A percentile compares a stretch with the other conserved stretches of the same genome.
phyloP scores from a whole-genome alignment of 2,888 invertebrate genomes.

The Capitulum mitella region DNA sequence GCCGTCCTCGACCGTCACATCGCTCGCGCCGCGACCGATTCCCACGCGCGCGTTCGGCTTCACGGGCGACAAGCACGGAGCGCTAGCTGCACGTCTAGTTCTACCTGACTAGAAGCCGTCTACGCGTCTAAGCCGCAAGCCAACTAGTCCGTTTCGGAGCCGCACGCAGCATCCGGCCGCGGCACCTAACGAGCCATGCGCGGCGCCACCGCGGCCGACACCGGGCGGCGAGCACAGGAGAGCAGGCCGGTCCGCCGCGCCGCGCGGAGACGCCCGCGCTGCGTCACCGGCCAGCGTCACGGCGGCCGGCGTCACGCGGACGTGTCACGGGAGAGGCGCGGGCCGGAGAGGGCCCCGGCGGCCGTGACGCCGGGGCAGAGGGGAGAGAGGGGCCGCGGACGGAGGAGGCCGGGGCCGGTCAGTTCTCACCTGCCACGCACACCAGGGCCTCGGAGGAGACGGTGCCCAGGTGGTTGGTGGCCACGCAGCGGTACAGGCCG shows the following conservation, averaged over 20 bases:
- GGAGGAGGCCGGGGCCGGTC: background rate
- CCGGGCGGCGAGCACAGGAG: no score
- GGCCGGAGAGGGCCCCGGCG: background rate
- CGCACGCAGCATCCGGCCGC: no score
- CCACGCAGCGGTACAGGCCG: slow-evolving; percentile 86
- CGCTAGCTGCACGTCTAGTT: slow-evolving; percentile 16
- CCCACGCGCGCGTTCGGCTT: background rate
- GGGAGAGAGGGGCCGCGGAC: background rate
- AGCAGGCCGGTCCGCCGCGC: no score
- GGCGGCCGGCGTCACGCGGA: no score
- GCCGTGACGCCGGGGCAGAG: background rate
- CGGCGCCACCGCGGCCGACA: no score
- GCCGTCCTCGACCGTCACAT: background rate
- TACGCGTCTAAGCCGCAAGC: slow-evolving; percentile 8
- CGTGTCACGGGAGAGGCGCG: no score
- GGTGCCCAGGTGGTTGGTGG: slow-evolving; percentile 77
- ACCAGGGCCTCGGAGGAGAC: background rate
- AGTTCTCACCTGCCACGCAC: slow-evolving; percentile 3
- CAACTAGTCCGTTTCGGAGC: background rate
- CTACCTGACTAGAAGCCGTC: slow-evolving; percentile 15
- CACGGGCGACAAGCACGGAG: slow-evolving; percentile 1
- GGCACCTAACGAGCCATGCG: no score
- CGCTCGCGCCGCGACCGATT: background rate
- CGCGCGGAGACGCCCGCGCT: no score
- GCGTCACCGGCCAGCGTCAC: no score